Percentiles rank a stretch among this genome's conserved stretches.
Conservation (phyloP, 1,140 invertebrate species). For the Gonioctena quinquepunctata region DNA sequence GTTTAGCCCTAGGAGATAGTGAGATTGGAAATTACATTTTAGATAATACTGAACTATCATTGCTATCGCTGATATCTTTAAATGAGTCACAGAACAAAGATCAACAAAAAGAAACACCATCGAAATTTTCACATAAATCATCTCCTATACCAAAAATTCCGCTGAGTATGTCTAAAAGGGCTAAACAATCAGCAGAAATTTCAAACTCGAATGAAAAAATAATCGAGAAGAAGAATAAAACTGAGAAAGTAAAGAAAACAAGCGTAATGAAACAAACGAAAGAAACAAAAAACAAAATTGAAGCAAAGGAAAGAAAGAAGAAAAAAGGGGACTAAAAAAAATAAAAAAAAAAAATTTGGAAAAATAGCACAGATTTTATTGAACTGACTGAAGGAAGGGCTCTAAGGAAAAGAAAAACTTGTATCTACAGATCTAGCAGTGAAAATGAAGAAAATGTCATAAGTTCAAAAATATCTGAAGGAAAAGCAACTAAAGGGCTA, state of each 20-base stretch:
- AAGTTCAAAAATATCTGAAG: no score
- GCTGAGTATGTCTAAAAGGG: slow-evolving; percentile 4
- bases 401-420: no score
- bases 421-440: no score
- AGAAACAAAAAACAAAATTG: no score
- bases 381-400: no score
- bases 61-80: neutral
- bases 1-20: neutral
- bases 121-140: neutral
- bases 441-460: no score
- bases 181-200: slow-evolving; percentile 5
- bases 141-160: slow-evolving; percentile 1
- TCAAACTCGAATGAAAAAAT: neutral
- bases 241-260: slow-evolving; percentile 17
- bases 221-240: neutral
- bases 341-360: no score
- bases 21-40: neutral
- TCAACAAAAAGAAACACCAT: neutral
- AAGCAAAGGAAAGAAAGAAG: no score
- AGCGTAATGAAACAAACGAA: neutral
- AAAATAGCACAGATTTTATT: no score
- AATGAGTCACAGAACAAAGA: neutral
- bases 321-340: no score
- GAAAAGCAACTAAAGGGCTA: no score
- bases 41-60: neutral